Evolutionary conservation across 2,113 vertebrate genomes (phyloP).

Genomic region (Etheostoma cragini): DNA sequence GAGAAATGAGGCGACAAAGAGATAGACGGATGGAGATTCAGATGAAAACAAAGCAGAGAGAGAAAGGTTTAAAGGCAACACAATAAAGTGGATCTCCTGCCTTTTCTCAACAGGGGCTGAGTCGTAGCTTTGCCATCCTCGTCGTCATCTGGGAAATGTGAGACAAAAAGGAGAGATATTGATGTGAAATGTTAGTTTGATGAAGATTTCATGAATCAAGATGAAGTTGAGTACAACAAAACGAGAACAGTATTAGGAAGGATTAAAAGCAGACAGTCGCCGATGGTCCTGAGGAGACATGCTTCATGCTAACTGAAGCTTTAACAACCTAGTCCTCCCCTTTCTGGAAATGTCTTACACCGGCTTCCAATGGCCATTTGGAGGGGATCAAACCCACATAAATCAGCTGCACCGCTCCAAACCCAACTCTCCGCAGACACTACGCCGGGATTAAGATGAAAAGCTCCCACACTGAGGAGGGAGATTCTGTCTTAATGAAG

Average conservation of each 20-base stretch:
- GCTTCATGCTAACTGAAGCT: not conserved
- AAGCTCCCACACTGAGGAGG: not conserved
- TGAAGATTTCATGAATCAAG: not conserved
- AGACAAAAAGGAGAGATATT: conserved; percentile 75
- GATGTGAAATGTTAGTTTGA: conserved; percentile 28
- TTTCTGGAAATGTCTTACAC: conserved; percentile 5
- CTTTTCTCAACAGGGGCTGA: conserved; percentile 99
- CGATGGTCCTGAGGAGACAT: not conserved
- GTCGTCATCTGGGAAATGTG: conserved; percentile 92
- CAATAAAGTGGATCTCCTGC: conserved; percentile 92
- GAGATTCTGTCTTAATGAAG: conserved; percentile 4
- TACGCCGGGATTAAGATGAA: conserved; percentile 3
- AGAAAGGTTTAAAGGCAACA: conserved; percentile 61
- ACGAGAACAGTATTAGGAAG: not conserved
- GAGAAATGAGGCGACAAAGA: conserved; percentile 34
- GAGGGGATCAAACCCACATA: conserved; percentile 2
- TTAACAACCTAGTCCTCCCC: not conserved
- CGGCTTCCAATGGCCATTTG: not conserved
- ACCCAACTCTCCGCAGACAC: not conserved
- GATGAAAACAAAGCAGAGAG: conserved; percentile 16
- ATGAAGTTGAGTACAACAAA: not conserved
- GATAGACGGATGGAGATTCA: not conserved
- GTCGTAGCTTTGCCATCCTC: conserved; percentile 94
- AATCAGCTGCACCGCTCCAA: conserved; percentile 11
- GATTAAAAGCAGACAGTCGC: not conserved